These are phyloP conservation scores for Nothoprocta pentlandii DNA, from an alignment of 2,113 vertebrate species.

Conservation along the genomic window DNA sequence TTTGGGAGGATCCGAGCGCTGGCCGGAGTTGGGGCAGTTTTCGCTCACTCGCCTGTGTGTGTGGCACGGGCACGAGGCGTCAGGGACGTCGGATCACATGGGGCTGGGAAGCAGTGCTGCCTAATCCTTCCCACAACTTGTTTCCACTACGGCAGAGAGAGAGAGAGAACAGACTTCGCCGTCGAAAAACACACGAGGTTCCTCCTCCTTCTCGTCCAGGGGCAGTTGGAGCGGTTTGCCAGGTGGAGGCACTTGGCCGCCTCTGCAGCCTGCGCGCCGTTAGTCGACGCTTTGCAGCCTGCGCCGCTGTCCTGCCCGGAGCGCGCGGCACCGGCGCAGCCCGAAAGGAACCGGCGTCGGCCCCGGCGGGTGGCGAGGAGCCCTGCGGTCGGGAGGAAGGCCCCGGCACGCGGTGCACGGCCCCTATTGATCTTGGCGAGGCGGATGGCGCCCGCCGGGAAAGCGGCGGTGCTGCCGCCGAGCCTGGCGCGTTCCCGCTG, in stretches of 20 bases:
- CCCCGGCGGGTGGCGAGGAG: no score
- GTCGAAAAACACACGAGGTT: conserved; percentile 12
- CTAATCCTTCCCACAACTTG: conserved; percentile 47
- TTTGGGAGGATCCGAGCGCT: conserved; percentile 39
- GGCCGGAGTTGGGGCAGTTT: not conserved
- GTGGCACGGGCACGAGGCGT: conserved; percentile 1
- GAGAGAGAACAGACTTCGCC: not conserved
- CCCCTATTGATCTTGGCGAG: fast-evolving
- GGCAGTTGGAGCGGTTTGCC: not conserved
- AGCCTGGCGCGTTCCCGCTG: not conserved
- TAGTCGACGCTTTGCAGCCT: not conserved
- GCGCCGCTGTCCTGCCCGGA: not conserved
- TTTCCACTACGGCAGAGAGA: not conserved
- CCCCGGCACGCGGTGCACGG: not conserved
- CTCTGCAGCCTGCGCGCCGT: not conserved
- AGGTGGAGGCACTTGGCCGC: not conserved
- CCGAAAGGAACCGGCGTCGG: not conserved
- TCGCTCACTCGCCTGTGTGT: not conserved
- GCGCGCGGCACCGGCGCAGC: fast-evolving
- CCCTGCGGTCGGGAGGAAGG: not conserved
- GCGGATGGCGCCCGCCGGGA: not conserved
- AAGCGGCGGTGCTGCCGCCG: not conserved
- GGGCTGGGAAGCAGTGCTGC: conserved; percentile 41
- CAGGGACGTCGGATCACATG: not conserved
- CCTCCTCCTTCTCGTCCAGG: conserved; percentile 10